Conservation (phyloP, 1,140 invertebrate species). For the Achatina immaculata region DNA sequence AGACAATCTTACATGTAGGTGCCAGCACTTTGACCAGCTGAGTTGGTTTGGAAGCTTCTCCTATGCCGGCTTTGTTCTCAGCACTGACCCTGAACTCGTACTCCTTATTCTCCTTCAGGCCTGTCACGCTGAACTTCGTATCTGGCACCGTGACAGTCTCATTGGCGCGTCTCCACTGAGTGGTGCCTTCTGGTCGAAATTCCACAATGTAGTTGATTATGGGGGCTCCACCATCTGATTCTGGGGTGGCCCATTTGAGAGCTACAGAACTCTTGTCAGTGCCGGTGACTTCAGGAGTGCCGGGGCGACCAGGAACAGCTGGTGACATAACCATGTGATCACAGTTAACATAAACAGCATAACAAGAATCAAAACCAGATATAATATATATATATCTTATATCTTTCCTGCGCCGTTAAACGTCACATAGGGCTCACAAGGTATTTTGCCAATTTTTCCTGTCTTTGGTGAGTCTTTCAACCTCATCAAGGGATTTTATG, state of each 20-base stretch:
- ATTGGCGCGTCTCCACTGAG: conserved; percentile 63
- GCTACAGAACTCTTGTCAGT: conserved; percentile 96
- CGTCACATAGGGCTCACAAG: too few species aligned
- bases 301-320: conserved; percentile 82
- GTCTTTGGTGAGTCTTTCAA: too few species aligned
- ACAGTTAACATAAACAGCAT: too few species aligned
- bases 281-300: conserved; percentile 87
- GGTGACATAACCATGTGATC: too few species aligned
- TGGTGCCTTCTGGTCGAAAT: conserved; percentile 54
- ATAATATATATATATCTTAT: too few species aligned
- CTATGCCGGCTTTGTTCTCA: conserved; percentile 96
- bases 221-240: conserved; percentile 92
- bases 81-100: conserved; percentile 95
- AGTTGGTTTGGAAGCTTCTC: conserved; percentile 86
- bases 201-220: conserved; percentile 95
- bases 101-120: conserved; percentile 89
- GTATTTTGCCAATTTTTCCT: too few species aligned
- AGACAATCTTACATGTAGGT: conserved; percentile 56
- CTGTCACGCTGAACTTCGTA: conserved; percentile 78
- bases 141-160: conserved; percentile 54
- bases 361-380: too few species aligned
- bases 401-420: too few species aligned
- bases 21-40: conserved; percentile 58
- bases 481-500: too few species aligned
- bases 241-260: conserved; percentile 90